phyloP scores from a whole-genome alignment of 2,113 vertebrate species.

The Zeus faber region DNA sequence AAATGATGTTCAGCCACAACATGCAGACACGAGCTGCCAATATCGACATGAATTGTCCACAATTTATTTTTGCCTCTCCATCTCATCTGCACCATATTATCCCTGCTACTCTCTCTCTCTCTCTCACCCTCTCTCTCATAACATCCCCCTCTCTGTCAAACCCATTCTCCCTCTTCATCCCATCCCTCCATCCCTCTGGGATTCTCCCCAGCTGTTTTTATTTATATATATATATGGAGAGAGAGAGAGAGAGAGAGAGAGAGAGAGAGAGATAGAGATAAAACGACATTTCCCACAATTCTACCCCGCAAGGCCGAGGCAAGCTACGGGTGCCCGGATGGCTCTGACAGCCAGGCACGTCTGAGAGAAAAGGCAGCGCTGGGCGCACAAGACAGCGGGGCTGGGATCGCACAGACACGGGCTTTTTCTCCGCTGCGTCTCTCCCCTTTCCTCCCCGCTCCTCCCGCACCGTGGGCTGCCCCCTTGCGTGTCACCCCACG shows the following conservation, averaged over 20 bases:
- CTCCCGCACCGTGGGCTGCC: constrained; percentile 65
- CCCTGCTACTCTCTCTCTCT: not conserved
- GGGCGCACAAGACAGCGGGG: constrained; percentile 54
- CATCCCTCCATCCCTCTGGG: too few relatives aligned
- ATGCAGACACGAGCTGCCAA: too few relatives aligned
- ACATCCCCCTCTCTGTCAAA: not conserved
- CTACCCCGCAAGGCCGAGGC: constrained; percentile 43
- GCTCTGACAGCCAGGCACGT: constrained; percentile 70
- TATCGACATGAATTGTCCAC: too few relatives aligned
- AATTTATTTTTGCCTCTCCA: too few relatives aligned
- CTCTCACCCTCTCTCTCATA: not conserved
- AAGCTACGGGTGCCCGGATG: constrained; percentile 75
- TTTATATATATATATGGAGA: too few relatives aligned
- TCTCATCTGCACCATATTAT: too few relatives aligned
- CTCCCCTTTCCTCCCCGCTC: constrained; percentile 46
- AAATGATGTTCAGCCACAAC: too few relatives aligned
- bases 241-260: too few relatives aligned
- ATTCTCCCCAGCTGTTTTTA: too few relatives aligned
- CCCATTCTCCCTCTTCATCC: not conserved
- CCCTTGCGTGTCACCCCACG: constrained; percentile 51
- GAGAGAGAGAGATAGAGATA: too few relatives aligned
- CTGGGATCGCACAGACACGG: constrained; percentile 74
- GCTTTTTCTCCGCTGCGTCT: constrained; percentile 41
- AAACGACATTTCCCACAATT: constrained; percentile 76
- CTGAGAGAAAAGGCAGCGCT: constrained; percentile 60